Evolutionary conservation across 2,888 invertebrate genomes (phyloP), one percentile per base, ranked within the genome.

Genomic region (Sarcophaga subvicina): DNA sequence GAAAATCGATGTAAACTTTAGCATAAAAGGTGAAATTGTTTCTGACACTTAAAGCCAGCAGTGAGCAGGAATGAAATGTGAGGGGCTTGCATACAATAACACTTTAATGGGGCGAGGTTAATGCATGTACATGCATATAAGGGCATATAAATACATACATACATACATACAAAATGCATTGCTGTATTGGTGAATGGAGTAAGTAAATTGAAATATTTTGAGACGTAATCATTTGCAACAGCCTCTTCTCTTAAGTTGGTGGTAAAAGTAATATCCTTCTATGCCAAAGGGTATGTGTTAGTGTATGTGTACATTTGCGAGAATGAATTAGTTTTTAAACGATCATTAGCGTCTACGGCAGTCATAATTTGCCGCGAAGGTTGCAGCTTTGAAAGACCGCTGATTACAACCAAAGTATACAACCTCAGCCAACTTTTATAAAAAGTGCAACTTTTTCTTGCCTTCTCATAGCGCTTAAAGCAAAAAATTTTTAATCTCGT

Each of bases 1-100:
- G 77, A 83, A 80, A 87, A 87, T 84, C 87, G 83, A 84, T 87
- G 81, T 87, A 87, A 87, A 87, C 87, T 87, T 87, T 87, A 87
- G 81, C 87, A 87, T 79, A 87, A 84, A 82, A 87, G 87, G 87
- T 87, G 87, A 87, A 87, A 87, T 82, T 87, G 87, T 77, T 84
- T 84, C 84, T 87, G 87, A 87, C 87, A 87, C 81, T 82, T 84
- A 67, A 84, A 79, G 79, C 87, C 79, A 59, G 62, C 22, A 79
- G 81, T 71, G 45, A 67, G 80, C 59, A 20, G 45, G 47, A 79
- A 75, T 54, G 78, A 62, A 79, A 75, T 67, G 64, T 49, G 72
- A 49, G 47, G 47, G 49, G 37, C 27, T 66, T 72, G 14, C 47
- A 22, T 47, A 54, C 37, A 82, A 17, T 22, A 72, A 20, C 70